Conservation (phyloP, 2,113 vertebrate species). For the Campylorhamphus procurvoides region DNA sequence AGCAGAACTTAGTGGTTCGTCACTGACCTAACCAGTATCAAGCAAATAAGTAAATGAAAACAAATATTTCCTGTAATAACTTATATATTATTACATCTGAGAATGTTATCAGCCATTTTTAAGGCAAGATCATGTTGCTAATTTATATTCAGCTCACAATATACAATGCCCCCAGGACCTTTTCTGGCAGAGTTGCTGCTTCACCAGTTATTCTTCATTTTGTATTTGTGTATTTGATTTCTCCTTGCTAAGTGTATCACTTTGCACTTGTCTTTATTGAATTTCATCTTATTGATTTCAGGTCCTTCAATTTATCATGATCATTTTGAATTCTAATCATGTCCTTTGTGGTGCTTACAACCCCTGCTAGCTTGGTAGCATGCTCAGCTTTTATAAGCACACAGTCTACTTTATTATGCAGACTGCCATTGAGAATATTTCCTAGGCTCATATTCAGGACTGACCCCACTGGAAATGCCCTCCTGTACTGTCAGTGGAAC, state of each 20-base stretch:
- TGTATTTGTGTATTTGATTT: slow-evolving; percentile 46
- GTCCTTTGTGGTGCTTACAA: not conserved
- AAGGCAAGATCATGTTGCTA: not conserved
- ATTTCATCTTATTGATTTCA: slow-evolving; percentile 58
- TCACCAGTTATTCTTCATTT: slow-evolving; percentile 51
- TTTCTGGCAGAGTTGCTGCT: slow-evolving; percentile 22
- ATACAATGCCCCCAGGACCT: slow-evolving; percentile 1
- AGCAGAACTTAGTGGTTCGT: rapidly evolving
- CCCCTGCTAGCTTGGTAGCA: not conserved
- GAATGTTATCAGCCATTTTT: slow-evolving; percentile 14
- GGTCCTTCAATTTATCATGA: slow-evolving; percentile 41
- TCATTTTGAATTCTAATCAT: slow-evolving; percentile 25
- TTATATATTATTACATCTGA: not conserved
- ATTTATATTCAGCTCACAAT: slow-evolving; percentile 25
- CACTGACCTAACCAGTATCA: not conserved
- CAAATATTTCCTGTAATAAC: slow-evolving; percentile 10
- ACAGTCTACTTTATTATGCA: not conserved
- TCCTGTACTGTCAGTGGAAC: not conserved
- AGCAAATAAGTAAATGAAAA: not conserved
- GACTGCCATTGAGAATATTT: not conserved
- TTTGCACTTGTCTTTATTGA: slow-evolving; percentile 54
- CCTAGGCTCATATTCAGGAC: not conserved
- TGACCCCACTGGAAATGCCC: not conserved
- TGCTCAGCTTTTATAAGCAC: not conserved
- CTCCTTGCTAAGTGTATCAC: slow-evolving; percentile 47